phyloP scores from a whole-genome alignment of 2,888 invertebrate genomes.

The Thysanoteuthis rhombus region DNA sequence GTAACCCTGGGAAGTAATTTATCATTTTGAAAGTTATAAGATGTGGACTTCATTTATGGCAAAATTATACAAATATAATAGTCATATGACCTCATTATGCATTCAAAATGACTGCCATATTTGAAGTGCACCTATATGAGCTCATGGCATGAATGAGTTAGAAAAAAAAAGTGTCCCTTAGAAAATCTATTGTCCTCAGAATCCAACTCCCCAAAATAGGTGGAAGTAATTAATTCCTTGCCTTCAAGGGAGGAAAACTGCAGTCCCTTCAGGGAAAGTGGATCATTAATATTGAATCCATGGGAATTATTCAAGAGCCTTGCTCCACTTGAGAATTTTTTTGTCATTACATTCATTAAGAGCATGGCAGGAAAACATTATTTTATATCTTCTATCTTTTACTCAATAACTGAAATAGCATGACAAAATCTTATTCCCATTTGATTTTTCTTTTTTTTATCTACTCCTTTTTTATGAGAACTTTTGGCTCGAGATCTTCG shows the following conservation, averaged over 20 bases:
- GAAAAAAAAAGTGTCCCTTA: too few relatives aligned
- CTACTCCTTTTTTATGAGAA: neutral
- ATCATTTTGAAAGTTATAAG: too few relatives aligned
- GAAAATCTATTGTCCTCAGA: neutral
- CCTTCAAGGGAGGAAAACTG: neutral
- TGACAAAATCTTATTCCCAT: neutral
- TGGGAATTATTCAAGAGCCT: neutral
- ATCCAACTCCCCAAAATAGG: neutral
- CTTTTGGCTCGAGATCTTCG: neutral
- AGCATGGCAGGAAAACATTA: neutral
- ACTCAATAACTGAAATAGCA: neutral
- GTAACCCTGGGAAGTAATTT: too few relatives aligned
- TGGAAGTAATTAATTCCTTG: neutral
- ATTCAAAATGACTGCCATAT: too few relatives aligned
- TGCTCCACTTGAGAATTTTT: neutral
- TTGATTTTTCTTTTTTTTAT: too few relatives aligned
- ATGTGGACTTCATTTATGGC: too few relatives aligned
- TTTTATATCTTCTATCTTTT: neutral
- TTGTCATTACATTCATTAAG: neutral
- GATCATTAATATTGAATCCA: neutral
- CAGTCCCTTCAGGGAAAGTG: too few relatives aligned
- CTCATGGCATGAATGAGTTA: too few relatives aligned
- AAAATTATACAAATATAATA: too few relatives aligned
- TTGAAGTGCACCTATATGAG: too few relatives aligned
- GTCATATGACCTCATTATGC: too few relatives aligned